Evolutionary conservation across 2,113 vertebrate genomes (phyloP), one percentile per base, ranked within the genome.

Genomic region (Onychostoma macrolepis): DNA sequence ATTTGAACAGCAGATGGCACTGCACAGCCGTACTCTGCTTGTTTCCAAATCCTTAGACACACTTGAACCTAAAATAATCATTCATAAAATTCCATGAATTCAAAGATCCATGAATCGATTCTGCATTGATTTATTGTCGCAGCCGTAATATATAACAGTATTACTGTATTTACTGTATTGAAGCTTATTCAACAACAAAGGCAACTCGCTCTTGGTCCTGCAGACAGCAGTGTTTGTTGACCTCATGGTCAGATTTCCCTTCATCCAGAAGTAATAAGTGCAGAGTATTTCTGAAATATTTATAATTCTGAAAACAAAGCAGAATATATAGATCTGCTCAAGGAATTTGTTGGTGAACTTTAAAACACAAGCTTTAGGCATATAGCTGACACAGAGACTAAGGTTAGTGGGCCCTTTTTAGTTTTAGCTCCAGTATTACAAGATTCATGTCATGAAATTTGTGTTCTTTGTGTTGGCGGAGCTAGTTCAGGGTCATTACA

Each of bases 261-360:
- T 28, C 43, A 24, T 79, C 76, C 48, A 41, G 76, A 33, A 24
- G 15, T 77, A 50, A 28, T 12, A 28, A 77, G 48, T 6, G 28
- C 48, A 78, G 48, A 28, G 48, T 50, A 21, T 79, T 79, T 33
- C 8, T 79, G 48, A 56, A 79, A 56, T 79, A 79, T 79, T 56
- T 28, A 56, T 10, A 79, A 30, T 28, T 33, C 9, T 5, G 28
- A 33, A 78, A 78, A 53, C 6, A 53, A 53, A 75, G 12, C 38
- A 45, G 12, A 75, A 10, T 21, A 24, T 53, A 10, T 15, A 79
- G 28, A 79, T 24, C 5, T 56, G 48, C 4, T 36, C 45, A 24
- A 56, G 9, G 12, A 45, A 48, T 45, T 75, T 75, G 41, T 75
- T 8, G 41, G 41, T n/a, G 36, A 72, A 41, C 71, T n/a, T 74